These are phyloP conservation scores for Gavia stellata DNA, from an alignment of 2,113 vertebrate genomes.

Conservation along the genomic window DNA sequence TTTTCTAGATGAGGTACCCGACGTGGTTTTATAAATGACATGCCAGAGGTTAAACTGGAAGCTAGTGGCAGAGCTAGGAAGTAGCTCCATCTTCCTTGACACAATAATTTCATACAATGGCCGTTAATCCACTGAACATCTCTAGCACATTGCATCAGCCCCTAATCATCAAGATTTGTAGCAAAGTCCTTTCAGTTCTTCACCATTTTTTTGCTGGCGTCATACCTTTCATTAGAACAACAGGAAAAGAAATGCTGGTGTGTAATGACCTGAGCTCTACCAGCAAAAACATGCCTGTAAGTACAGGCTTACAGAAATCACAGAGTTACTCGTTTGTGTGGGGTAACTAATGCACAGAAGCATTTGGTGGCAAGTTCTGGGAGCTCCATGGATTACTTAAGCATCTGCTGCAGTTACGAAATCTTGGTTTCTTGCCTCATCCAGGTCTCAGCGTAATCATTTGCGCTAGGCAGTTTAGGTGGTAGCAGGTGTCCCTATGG, in stretches of 20 bases:
- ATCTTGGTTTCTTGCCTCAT: not conserved
- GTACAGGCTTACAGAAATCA: not conserved
- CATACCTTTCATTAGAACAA: not conserved
- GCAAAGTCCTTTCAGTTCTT: not conserved
- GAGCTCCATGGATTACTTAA: not conserved
- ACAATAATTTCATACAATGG: not conserved
- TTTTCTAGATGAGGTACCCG: not conserved
- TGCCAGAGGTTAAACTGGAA: not conserved
- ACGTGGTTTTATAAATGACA: not conserved
- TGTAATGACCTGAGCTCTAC: not conserved
- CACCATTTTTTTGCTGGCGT: not conserved
- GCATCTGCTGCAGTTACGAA: not conserved
- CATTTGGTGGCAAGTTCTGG: not conserved
- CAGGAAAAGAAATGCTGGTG: not conserved
- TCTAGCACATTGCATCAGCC: not conserved
- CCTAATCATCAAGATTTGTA: not conserved
- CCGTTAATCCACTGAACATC: not conserved
- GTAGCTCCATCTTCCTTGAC: not conserved
- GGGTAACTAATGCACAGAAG: not conserved
- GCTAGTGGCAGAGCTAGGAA: not conserved
- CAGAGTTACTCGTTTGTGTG: not conserved
- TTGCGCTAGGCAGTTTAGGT: not conserved
- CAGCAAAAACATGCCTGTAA: rapidly evolving
- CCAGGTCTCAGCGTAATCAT: not conserved
- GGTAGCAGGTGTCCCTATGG: not conserved